phyloP scores from a whole-genome alignment of 64 coral and sea anemone genomes.

The Cladopsammia gracilis region DNA sequence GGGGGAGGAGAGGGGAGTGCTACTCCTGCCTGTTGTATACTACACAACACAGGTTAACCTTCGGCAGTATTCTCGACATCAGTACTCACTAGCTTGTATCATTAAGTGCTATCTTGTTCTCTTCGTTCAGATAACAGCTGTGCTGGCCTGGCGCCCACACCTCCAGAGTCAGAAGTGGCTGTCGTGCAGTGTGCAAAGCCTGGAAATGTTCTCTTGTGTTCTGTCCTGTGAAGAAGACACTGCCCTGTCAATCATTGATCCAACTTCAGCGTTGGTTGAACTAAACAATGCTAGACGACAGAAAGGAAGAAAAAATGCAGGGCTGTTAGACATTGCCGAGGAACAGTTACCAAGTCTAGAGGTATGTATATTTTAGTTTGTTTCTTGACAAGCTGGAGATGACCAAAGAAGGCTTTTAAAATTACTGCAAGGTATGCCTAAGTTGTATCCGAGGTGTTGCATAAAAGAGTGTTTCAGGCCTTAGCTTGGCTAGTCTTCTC shows the following conservation, averaged over 20 bases:
- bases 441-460: too few relatives aligned
- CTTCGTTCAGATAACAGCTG: constrained; percentile 86
- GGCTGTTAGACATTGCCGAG: constrained; percentile 78
- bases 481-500: too few relatives aligned
- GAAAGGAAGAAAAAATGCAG: constrained; percentile 73
- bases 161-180: constrained; percentile 95
- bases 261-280: constrained; percentile 89
- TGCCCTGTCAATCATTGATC: constrained; percentile 95
- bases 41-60: too few relatives aligned
- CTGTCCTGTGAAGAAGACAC: constrained; percentile 95
- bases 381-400: too few relatives aligned
- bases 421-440: too few relatives aligned
- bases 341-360: constrained; percentile 91
- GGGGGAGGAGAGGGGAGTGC: too few relatives aligned
- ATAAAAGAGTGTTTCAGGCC: too few relatives aligned
- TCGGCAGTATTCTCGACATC: too few relatives aligned
- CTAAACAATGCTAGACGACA: constrained; percentile 86
- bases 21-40: too few relatives aligned
- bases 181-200: constrained; percentile 91
- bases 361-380: constrained; percentile 1
- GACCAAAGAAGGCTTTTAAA: too few relatives aligned
- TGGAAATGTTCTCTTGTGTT: constrained; percentile 98
- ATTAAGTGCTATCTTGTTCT: neutral
- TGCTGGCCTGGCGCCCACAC: constrained; percentile 96
- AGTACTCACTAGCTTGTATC: too few relatives aligned